phyloP scores from a whole-genome alignment of 1,140 invertebrate genomes.

The Drosophila burlai region DNA sequence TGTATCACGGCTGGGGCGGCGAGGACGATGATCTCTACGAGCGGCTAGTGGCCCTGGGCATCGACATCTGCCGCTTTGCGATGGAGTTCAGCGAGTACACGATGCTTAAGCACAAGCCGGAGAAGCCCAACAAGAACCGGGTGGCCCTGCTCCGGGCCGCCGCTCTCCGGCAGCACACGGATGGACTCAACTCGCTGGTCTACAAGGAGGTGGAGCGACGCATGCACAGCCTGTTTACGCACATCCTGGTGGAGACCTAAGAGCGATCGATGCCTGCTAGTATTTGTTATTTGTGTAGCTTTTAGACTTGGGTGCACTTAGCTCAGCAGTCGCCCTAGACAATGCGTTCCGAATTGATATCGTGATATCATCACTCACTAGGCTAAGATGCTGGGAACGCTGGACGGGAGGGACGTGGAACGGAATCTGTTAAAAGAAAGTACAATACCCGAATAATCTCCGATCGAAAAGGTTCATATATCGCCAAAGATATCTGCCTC shows the following conservation, averaged over 20 bases:
- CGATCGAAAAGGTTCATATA: slow-evolving; percentile 8
- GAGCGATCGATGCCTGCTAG: not conserved
- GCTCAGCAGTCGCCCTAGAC: slow-evolving; percentile 34
- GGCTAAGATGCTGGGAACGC: slow-evolving; percentile 21
- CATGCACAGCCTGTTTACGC: slow-evolving; percentile 87
- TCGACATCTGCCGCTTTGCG: slow-evolving; percentile 89
- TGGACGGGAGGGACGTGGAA: not conserved
- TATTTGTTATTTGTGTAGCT: slow-evolving; percentile 64
- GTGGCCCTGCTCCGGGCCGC: slow-evolving; percentile 83
- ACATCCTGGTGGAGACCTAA: slow-evolving; percentile 86
- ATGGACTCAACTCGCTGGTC: slow-evolving; percentile 90
- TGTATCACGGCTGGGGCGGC: slow-evolving; percentile 95
- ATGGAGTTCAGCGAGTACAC: slow-evolving; percentile 91
- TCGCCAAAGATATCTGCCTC: slow-evolving; percentile 37
- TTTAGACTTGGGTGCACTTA: slow-evolving; percentile 30
- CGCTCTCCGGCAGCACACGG: slow-evolving; percentile 86
- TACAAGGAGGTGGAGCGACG: slow-evolving; percentile 87
- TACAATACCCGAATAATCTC: slow-evolving; percentile 17
- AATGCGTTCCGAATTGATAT: slow-evolving; percentile 39
- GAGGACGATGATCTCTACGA: slow-evolving; percentile 96
- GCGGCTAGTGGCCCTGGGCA: slow-evolving; percentile 86
- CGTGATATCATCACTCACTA: slow-evolving; percentile 48
- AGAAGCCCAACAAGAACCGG: slow-evolving; percentile 80
- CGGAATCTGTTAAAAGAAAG: slow-evolving; percentile 12
- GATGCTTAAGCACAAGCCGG: slow-evolving; percentile 91